These are phyloP conservation scores for Serilophus lunatus DNA, from an alignment of 2,113 vertebrate genomes.

Conservation along the genomic window DNA sequence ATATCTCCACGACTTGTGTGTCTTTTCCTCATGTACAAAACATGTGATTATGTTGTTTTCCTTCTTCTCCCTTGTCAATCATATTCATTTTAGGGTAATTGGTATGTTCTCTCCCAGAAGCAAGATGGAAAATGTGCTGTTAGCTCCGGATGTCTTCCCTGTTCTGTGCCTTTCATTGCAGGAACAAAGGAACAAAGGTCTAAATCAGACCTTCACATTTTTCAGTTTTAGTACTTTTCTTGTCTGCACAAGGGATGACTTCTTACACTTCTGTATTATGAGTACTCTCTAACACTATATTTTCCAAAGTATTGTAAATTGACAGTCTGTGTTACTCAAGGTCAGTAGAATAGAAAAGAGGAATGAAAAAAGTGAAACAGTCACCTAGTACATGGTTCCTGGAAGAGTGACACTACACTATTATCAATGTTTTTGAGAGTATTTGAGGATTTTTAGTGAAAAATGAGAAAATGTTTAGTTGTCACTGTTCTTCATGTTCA, in stretches of 20 bases:
- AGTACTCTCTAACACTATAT: neutral
- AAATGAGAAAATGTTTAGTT: conserved; percentile 36
- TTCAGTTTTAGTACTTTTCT: neutral
- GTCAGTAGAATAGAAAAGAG: conserved; percentile 30
- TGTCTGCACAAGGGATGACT: neutral
- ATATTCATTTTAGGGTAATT: neutral
- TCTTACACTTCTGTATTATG: neutral
- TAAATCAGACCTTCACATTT: neutral
- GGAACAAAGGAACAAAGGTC: neutral
- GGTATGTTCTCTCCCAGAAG: neutral
- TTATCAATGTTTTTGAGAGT: conserved; percentile 36
- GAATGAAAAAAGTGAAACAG: conserved; percentile 1
- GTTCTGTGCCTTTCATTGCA: neutral
- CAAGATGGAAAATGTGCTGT: neutral
- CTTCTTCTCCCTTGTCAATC: neutral
- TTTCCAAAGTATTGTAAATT: neutral
- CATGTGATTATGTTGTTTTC: neutral
- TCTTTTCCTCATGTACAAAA: neutral
- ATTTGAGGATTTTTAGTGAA: conserved; percentile 51
- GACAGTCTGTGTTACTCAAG: neutral
- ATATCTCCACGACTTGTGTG: neutral
- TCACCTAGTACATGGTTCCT: conserved; percentile 15
- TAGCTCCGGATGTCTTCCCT: neutral
- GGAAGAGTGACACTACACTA: neutral
- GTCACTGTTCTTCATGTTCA: neutral